Percentiles rank a stretch among this genome's conserved stretches.
Conservation (phyloP, 1,140 invertebrate genomes). For the Rhagoletis zephyria region DNA sequence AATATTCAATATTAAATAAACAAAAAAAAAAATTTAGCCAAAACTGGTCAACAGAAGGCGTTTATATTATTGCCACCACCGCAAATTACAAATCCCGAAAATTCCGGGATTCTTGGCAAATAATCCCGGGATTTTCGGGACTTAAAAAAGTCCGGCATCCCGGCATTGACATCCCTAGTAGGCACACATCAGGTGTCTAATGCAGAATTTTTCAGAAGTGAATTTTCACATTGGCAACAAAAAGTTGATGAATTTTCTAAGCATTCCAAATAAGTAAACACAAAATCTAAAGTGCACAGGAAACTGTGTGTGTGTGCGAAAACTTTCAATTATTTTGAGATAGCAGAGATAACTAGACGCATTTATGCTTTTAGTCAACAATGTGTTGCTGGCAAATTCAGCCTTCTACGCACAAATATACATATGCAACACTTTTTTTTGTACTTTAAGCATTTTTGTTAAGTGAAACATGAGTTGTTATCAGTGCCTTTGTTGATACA, state of each 20-base stretch:
- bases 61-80: too few relatives aligned
- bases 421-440: background rate
- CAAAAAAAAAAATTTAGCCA: too few relatives aligned
- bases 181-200: background rate
- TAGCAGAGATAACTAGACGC: background rate
- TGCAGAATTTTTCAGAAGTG: background rate
- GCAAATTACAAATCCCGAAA: too few relatives aligned
- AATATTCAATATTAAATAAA: too few relatives aligned
- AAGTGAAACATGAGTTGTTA: background rate
- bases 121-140: too few relatives aligned
- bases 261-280: background rate
- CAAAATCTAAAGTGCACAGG: background rate
- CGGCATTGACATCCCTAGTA: too few relatives aligned
- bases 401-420: background rate
- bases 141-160: too few relatives aligned
- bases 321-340: constrained; percentile 2
- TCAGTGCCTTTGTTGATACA: background rate
- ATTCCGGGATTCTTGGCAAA: too few relatives aligned
- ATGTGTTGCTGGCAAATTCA: background rate
- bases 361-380: background rate
- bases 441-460: background rate
- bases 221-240: background rate
- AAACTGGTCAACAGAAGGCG: too few relatives aligned
- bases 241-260: background rate
- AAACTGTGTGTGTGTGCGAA: background rate